phyloP scores from a whole-genome alignment of 2,888 invertebrate genomes.

The Onchidella celtica region DNA sequence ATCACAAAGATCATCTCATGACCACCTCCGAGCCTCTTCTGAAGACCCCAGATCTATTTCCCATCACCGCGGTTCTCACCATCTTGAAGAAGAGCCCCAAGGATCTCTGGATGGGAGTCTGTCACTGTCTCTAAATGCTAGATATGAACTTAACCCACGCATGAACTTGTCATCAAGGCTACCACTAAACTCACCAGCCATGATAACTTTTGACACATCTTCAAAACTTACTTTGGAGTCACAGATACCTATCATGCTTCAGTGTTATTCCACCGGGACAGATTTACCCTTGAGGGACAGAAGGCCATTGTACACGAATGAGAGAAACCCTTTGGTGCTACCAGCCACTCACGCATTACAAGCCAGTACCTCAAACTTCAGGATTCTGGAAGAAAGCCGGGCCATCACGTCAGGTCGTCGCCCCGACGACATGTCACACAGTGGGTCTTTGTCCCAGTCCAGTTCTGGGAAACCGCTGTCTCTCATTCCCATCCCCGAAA shows the following conservation, averaged over 20 bases:
- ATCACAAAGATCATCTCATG: constrained; percentile 22
- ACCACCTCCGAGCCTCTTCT: not conserved
- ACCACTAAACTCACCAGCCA: constrained; percentile 22
- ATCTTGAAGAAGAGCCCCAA: constrained; percentile 9
- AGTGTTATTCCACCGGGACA: constrained; percentile 53
- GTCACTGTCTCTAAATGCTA: constrained; percentile 5
- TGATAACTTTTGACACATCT: constrained; percentile 37
- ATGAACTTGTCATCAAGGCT: not conserved
- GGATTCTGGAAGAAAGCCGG: constrained; percentile 70
- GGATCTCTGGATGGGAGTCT: constrained; percentile 10
- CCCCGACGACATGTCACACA: not conserved
- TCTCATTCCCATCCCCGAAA: constrained; percentile 16
- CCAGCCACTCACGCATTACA: constrained; percentile 56
- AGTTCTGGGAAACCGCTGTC: not conserved
- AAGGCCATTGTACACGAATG: constrained; percentile 50
- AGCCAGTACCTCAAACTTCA: constrained; percentile 67
- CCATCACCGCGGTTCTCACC: not conserved
- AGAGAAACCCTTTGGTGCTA: constrained; percentile 11
- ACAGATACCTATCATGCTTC: constrained; percentile 63
- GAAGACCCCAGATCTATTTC: constrained; percentile 14
- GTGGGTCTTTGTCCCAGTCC: not conserved
- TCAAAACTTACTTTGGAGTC: constrained; percentile 56
- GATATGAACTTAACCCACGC: constrained; percentile 31
- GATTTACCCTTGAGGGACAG: constrained; percentile 55
- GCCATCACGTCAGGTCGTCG: constrained; percentile 52